Conservation (phyloP, 2,888 invertebrate genomes). For the Oscheius sp. region DNA sequence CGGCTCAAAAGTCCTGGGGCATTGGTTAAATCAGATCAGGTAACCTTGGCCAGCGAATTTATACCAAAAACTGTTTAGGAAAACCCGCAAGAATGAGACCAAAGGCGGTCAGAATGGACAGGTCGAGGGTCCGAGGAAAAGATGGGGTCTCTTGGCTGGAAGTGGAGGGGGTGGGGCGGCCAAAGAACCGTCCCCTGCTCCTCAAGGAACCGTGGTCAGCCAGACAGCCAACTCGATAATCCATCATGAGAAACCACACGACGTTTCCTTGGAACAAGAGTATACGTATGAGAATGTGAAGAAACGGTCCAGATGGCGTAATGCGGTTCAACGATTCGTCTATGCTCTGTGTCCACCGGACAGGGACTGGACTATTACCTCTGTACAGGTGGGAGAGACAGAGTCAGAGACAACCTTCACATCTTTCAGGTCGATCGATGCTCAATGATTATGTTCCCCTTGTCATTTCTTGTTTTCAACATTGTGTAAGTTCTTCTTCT, state of each 20-base stretch:
- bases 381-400: constrained; percentile 63
- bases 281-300: constrained; percentile 48
- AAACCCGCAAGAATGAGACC: constrained; percentile 68
- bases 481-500: constrained; percentile 58
- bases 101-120: constrained; percentile 42
- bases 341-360: constrained; percentile 62
- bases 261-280: constrained; percentile 31
- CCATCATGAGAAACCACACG: constrained; percentile 30
- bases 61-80: constrained; percentile 46
- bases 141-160: constrained; percentile 59
- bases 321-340: constrained; percentile 45
- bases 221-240: constrained; percentile 35
- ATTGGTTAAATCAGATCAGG: constrained; percentile 72
- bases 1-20: constrained; percentile 72
- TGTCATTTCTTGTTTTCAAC: constrained; percentile 72
- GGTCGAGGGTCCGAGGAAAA: constrained; percentile 47
- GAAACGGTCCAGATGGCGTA: constrained; percentile 43
- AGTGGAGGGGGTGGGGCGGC: constrained; percentile 18
- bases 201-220: constrained; percentile 14
- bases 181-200: constrained; percentile 4
- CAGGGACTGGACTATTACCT: constrained; percentile 71
- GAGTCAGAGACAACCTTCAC: background rate
- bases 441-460: constrained; percentile 72
- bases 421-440: constrained; percentile 68
- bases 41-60: constrained; percentile 1